phyloP scores from a whole-genome alignment of 2,797 vertebrate genomes.

The Falco berigora region DNA sequence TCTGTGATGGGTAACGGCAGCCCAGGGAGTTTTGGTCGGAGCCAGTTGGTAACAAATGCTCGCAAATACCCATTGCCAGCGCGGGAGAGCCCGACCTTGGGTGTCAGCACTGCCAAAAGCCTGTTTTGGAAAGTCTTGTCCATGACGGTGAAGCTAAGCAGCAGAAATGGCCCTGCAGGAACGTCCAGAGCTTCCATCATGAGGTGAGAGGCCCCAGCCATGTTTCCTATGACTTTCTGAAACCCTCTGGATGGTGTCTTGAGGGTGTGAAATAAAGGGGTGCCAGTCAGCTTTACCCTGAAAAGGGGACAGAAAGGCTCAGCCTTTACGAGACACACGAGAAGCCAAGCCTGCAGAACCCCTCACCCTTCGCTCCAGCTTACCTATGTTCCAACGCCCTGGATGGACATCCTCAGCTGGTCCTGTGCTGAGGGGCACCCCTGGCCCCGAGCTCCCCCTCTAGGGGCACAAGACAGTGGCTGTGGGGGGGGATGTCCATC shows the following conservation, averaged over 20 bases:
- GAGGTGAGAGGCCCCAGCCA: background rate
- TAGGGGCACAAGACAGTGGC: accelerated
- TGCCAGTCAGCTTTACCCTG: background rate
- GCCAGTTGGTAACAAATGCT: background rate
- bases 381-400: background rate
- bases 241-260: background rate
- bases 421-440: accelerated
- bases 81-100: background rate
- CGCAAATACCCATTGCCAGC: background rate
- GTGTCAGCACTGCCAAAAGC: accelerated
- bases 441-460: too few species aligned
- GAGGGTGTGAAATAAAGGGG: background rate
- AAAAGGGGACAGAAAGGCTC: background rate
- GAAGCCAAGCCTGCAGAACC: background rate
- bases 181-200: background rate
- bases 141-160: background rate
- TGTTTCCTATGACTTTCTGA: background rate
- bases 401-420: background rate
- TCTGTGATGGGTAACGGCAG: background rate
- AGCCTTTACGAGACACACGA: background rate
- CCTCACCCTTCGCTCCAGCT: background rate
- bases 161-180: background rate
- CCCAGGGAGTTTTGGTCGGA: accelerated
- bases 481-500: accelerated
- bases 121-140: background rate